Evolutionary conservation across 1,140 invertebrate genomes (phyloP), one percentile per base, ranked within the genome.

Genomic region (Phocides pigmalion): DNA sequence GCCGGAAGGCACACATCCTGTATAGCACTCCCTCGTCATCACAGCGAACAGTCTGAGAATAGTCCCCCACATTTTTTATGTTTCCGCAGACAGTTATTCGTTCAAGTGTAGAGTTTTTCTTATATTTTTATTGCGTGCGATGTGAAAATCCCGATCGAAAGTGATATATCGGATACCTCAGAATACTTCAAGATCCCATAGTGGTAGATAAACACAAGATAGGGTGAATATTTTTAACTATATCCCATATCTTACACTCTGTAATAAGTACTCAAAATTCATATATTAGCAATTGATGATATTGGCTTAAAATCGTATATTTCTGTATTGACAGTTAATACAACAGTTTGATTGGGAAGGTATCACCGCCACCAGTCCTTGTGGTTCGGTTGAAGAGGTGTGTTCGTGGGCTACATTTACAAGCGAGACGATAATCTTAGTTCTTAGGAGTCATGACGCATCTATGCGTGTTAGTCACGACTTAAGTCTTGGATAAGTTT

Each of bases 91-190:
- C 72, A 74, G 74, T 77, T 83, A 76, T 79, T 77, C 79, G 73
- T 54, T 79, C 70, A 72, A 81, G 70, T 76, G 74, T 70, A 72
- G 72, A 67, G 73, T 70, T 82, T 44, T 58, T 64, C 70, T 83
- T 77, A 87, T 83, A 79, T 82, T 83, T 85, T 84, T 83, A 82
- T 83, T 83, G 72, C 72, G 54, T 47, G 56, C 47, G 39, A 72
- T 67, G 66, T 75, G 74, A 77, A 81, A 77, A 69, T 73, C 64
- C 71, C 66, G 66, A 73, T 70, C 68, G 59, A 42, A 49, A 50
- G 49, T 51, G 20, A 49, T 49, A 42, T 41, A 20, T 51, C 25
- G 25, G 16, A 70, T 50, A 65, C 53, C 58, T 66, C 54, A 61
- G 68, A 67, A 63, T 67, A 53, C 22, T 69, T 68, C 71, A 73